Percentiles rank a stretch among this genome's conserved stretches.
Evolutionary conservation across 2,113 vertebrate species (phyloP).

Genomic region (Pygathrix nemaeus): DNA sequence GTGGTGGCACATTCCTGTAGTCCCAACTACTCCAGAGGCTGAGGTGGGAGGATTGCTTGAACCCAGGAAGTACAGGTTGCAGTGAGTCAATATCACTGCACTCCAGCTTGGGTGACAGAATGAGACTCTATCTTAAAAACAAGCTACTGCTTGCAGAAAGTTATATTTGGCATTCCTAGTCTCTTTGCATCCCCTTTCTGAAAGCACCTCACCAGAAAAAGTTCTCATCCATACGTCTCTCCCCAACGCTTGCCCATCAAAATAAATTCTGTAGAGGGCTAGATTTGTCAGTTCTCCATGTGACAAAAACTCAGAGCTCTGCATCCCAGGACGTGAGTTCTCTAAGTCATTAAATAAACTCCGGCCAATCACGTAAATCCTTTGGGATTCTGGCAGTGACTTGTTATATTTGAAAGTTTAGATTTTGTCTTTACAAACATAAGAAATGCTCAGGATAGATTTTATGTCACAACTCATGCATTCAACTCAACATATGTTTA

Average conservation of each 20-base stretch:
- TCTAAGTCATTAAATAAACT: neutral
- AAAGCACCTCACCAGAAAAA: neutral
- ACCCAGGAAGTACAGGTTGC: too few species aligned
- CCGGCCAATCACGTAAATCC: neutral
- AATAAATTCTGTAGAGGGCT: neutral
- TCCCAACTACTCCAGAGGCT: too few species aligned
- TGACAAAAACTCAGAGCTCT: neutral
- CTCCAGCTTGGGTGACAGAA: too few species aligned
- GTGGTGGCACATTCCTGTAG: too few species aligned
- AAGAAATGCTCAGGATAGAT: neutral
- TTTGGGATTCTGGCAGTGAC: neutral
- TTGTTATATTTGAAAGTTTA: neutral
- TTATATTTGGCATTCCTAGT: neutral
- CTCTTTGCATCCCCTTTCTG: neutral
- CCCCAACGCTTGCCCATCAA: neutral
- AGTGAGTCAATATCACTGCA: too few species aligned
- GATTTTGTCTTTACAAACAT: neutral
- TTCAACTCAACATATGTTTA: neutral
- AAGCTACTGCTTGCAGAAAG: neutral
- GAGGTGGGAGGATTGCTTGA: too few species aligned
- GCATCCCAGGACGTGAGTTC: neutral
- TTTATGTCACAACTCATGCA: neutral
- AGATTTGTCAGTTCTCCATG: neutral
- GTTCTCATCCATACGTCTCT: too few species aligned
- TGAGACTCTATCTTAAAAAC: too few species aligned